Conservation (phyloP, 2,888 invertebrate species). For the Metallyticus violacea region DNA sequence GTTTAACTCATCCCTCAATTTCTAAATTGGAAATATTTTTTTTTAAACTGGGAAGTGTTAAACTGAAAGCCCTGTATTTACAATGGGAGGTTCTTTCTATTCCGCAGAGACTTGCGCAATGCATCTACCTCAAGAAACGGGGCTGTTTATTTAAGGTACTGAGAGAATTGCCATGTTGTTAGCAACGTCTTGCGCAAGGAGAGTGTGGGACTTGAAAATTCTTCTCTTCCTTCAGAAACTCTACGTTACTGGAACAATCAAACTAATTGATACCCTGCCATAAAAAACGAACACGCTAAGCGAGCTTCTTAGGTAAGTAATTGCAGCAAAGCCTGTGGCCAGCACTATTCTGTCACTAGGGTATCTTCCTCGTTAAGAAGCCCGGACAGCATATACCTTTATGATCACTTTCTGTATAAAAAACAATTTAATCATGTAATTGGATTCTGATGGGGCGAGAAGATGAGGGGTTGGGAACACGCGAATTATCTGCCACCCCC, state of each 20-base stretch:
- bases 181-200: too few species aligned
- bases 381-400: background rate
- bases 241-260: background rate
- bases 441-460: background rate
- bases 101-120: too few species aligned
- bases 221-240: background rate
- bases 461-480: slow-evolving; percentile 7
- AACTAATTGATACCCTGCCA: background rate
- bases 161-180: background rate
- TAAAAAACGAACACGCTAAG: background rate
- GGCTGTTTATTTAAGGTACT: background rate
- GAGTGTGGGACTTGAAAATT: too few species aligned
- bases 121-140: background rate
- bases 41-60: too few species aligned
- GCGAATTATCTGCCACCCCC: background rate
- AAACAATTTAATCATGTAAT: slow-evolving; percentile 26
- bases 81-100: too few species aligned
- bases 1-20: too few species aligned
- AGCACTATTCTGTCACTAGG: background rate
- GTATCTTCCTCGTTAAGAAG: background rate
- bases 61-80: too few species aligned
- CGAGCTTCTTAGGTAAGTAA: background rate
- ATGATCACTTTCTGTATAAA: slow-evolving; percentile 18
- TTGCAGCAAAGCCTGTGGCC: background rate
- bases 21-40: too few species aligned